Percentiles rank a stretch among this genome's conserved stretches.
phyloP scores from a whole-genome alignment of 2,113 vertebrate species.

The Meriones unguiculatus region DNA sequence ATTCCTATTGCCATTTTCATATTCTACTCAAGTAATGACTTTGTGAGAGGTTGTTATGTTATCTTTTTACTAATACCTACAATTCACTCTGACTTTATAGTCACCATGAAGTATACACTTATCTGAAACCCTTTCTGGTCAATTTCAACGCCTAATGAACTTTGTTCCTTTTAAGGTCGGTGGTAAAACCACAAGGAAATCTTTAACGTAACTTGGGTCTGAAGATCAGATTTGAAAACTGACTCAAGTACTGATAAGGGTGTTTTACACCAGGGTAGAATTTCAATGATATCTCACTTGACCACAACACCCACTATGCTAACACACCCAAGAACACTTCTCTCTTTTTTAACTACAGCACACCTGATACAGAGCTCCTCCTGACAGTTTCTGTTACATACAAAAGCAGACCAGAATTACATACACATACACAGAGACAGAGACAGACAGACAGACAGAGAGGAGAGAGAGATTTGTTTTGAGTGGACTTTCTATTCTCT shows the following conservation, averaged over 20 bases:
- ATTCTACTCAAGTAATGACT: neutral
- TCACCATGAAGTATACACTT: conserved; percentile 56
- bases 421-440: neutral
- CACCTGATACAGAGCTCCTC: neutral
- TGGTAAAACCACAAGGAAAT: conserved; percentile 86
- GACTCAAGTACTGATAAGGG: conserved; percentile 83
- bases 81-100: conserved; percentile 68
- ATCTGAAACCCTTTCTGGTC: conserved; percentile 77
- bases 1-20: conserved; percentile 30
- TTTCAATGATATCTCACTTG: conserved; percentile 77
- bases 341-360: conserved; percentile 39
- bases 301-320: conserved; percentile 76
- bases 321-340: conserved; percentile 75
- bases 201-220: conserved; percentile 78
- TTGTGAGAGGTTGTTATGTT: neutral
- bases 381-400: neutral
- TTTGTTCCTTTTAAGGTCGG: conserved; percentile 81
- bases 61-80: conserved; percentile 36
- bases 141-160: conserved; percentile 71
- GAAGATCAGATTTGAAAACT: conserved; percentile 83
- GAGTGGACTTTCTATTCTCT: neutral
- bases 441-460: neutral
- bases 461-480: neutral
- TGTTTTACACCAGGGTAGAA: conserved; percentile 72
- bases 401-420: neutral